Base-by-base conservation (phyloP, 2,888 invertebrate species). In the Lasioglossum figueresi region DNA sequence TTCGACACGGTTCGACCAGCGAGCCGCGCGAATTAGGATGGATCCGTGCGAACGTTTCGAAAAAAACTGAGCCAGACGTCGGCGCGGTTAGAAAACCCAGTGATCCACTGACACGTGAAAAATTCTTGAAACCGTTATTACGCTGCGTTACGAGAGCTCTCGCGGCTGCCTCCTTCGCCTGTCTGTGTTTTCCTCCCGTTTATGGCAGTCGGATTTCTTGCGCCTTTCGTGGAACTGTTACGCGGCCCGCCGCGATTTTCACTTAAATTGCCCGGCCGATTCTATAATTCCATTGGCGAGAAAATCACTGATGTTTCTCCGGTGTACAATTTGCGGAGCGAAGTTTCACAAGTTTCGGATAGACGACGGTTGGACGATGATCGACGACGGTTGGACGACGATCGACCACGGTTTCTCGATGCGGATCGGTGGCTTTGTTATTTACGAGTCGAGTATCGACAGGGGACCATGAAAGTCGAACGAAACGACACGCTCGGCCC, bases 31-130 rank as follows among this genome's bases (percentile, higher is more conserved):
- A 71, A 71, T 34, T n/a, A 31, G 43, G 45, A 66, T 31, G n/a
- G 12, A 16, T 40, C 23, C 73, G 40, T 59, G 63, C 52, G 52
- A 76, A 63, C 71, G 74, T 63, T 27, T 19, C 52, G 63, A 19
- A 23, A 85, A 86, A 82, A 86, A 84, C 31, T 37, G 77, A 84
- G 72, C 52, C 85, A 79, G 75, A 77, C 84, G 77, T 76, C 77
- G 63, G 16, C 74, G 43, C 71, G 43, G 14, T 43, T 43, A 80
- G 82, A 89, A 85, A 90, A 86, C 88, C 86, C 52, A 85, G 68
- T 88, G 85, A 86, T 87, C 86, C 82, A 90, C 84, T 87, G 83
- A 89, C 84, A 86, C 86, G 83, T 74, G 88, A 88, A 88, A 88
- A 89, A 90, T 73, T 74, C 63, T 74, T 19, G 73, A 75, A 83